Conservation (phyloP, 1,140 invertebrate species). For the Limonius californicus region DNA sequence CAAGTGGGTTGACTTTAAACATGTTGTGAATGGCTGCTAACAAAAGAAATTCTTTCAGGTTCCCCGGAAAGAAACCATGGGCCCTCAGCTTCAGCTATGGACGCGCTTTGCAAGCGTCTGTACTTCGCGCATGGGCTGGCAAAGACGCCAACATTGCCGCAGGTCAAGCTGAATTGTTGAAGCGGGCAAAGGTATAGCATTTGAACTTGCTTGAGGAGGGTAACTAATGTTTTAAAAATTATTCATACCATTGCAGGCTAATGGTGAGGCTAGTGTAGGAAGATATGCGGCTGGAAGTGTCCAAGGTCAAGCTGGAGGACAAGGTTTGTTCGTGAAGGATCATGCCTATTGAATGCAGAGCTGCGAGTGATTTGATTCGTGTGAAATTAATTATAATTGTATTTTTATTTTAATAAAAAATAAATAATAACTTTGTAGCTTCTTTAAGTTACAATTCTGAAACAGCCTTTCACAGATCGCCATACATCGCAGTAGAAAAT, state of each 20-base stretch:
- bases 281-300: constrained; percentile 83
- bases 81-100: constrained; percentile 92
- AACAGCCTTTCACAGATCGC: too few relatives aligned
- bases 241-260: constrained; percentile 63
- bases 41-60: not conserved
- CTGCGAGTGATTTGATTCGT: too few relatives aligned
- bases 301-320: constrained; percentile 73
- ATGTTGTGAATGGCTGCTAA: not conserved
- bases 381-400: too few relatives aligned
- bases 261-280: constrained; percentile 81
- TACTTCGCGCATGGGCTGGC: constrained; percentile 85
- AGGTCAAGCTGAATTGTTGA: constrained; percentile 82
- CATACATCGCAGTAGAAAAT: too few relatives aligned
- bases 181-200: constrained; percentile 69
- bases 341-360: constrained; percentile 88
- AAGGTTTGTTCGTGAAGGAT: constrained; percentile 85
- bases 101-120: constrained; percentile 80
- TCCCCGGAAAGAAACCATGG: constrained; percentile 81
- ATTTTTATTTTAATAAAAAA: too few relatives aligned
- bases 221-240: not conserved
- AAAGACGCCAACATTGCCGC: constrained; percentile 76
- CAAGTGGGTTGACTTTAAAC: constrained; percentile 54
- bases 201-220: not conserved
- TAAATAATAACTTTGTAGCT: too few relatives aligned
- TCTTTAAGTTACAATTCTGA: too few relatives aligned